Base-by-base conservation (phyloP, 2,888 invertebrate genomes). In the Trichogramma dendrolimi region DNA sequence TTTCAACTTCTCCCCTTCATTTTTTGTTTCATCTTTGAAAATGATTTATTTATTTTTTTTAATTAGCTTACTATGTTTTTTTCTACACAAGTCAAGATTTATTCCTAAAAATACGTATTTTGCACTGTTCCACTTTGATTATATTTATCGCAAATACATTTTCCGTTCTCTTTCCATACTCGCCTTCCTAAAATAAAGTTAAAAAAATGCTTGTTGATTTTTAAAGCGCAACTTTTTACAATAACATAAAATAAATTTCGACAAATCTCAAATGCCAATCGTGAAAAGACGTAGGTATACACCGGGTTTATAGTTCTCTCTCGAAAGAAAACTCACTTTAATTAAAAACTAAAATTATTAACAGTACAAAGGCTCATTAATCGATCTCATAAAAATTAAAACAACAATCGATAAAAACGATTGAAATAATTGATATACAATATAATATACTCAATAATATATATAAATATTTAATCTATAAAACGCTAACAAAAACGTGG, bases 71-170 rank as follows among this genome's bases (percentile, higher is more conserved):
- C 55, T 42, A 60, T 27, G 27, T 27, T 27, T 27, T 27, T 27
- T 27, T 57, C 57, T 63, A 61, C 48, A 58, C 27, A 65, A 63
- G 57, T 59, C 55, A 57, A 49, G 60, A 11, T 14, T 49, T 61
- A 63, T 60, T 61, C 62, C 64, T 63, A 61, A 54, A 64, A 55
- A 62, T 64, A 63, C 66, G 61, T 65, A 64, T 66, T 67, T 67
- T 67, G 66, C 66, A 63, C 66, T 66, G 60, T 66, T 67, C 63
- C 61, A 62, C 66, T 67, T 67, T 67, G 67, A 67, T 58, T 58
- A 51, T 39, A 14, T 46, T 8, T 14, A 27, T 48, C 27, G 27
- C 27, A 27, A 38, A 39, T 55, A 14, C 48, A 48, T 27, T 44
- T 55, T 27, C n/a, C 40, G 6, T 8, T 14, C 27, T 43, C 38